These are phyloP conservation scores for Atrichornis clamosus DNA, from an alignment of 2,113 vertebrate species.

Conservation along the genomic window DNA sequence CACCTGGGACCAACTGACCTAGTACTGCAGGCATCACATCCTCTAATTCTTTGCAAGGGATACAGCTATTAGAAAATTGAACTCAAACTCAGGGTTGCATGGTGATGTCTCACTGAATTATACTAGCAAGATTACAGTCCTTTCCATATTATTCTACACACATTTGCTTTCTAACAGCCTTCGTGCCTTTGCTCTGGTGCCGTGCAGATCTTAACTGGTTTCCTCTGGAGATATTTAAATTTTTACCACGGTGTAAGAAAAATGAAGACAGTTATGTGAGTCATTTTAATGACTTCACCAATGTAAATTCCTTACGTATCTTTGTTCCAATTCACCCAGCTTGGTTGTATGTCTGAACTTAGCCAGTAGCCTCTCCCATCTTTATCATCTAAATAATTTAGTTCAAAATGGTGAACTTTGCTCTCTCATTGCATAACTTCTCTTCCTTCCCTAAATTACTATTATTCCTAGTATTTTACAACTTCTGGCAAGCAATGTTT, in stretches of 20 bases:
- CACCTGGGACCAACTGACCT: constrained; percentile 26
- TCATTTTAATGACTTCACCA: not conserved
- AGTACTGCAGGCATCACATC: not conserved
- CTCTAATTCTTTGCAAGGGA: not conserved
- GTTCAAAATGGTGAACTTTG: not conserved
- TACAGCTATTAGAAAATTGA: not conserved
- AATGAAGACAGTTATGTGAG: not conserved
- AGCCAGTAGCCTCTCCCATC: not conserved
- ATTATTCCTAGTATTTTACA: not conserved
- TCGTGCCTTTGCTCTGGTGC: not conserved
- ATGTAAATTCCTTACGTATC: not conserved
- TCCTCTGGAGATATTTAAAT: not conserved
- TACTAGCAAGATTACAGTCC: not conserved
- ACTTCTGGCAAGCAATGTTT: not conserved
- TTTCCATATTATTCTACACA: not conserved
- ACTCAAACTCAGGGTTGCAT: not conserved
- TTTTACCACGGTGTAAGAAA: not conserved
- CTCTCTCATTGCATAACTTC: not conserved
- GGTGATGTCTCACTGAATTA: not conserved
- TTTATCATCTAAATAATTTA: not conserved
- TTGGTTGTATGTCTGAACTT: not conserved
- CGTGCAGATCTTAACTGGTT: not conserved
- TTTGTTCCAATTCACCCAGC: not conserved
- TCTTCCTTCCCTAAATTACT: not conserved
- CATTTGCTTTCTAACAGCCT: not conserved